phyloP scores from a whole-genome alignment of 2,888 invertebrate genomes.

The Pandemis heparana region DNA sequence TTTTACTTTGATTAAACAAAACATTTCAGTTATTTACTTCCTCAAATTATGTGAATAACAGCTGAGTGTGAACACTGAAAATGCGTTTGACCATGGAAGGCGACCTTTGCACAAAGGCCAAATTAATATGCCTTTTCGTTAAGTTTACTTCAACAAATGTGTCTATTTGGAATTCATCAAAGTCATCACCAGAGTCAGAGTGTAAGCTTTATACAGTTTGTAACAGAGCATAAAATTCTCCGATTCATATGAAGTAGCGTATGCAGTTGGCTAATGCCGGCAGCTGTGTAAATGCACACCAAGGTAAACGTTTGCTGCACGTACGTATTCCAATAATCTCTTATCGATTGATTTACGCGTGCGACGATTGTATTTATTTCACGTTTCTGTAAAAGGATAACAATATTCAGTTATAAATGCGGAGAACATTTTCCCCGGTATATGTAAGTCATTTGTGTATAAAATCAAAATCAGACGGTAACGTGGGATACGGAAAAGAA shows the following conservation, averaged over 20 bases:
- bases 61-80: conserved; percentile 13
- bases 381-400: not conserved
- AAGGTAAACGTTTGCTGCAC: conserved; percentile 58
- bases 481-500: not conserved
- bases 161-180: conserved; percentile 9
- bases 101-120: conserved; percentile 26
- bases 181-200: not conserved
- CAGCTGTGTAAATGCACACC: conserved; percentile 70
- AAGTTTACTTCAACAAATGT: conserved; percentile 26
- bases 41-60: not conserved
- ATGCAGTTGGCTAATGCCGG: conserved; percentile 45
- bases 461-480: not conserved
- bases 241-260: not conserved
- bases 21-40: conserved; percentile 1
- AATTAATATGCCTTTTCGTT: conserved; percentile 12
- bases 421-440: not conserved
- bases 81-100: conserved; percentile 31
- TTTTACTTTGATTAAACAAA: not conserved
- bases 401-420: not conserved
- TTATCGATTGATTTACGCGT: conserved; percentile 35
- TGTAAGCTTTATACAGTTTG: not conserved
- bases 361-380: not conserved
- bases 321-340: conserved; percentile 28
- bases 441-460: not conserved
- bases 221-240: conserved; percentile 21